phyloP scores from a whole-genome alignment of 2,888 invertebrate species.

The Agriopis marginaria region DNA sequence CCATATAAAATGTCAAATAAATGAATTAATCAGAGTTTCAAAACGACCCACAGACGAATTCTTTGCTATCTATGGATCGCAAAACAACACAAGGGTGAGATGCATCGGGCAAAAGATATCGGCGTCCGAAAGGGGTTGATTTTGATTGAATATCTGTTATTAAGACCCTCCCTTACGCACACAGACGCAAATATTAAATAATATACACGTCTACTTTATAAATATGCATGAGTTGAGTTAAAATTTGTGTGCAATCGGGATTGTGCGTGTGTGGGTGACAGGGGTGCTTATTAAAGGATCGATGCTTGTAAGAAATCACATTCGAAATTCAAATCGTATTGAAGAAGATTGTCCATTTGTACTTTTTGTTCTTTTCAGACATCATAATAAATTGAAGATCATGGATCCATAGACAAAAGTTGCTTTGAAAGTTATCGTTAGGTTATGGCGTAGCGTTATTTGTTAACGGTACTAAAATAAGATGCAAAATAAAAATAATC shows the following conservation, averaged over 20 bases:
- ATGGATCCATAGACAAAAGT: neutral
- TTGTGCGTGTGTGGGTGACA: constrained; percentile 52
- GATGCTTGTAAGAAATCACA: constrained; percentile 46
- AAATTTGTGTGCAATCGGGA: constrained; percentile 67
- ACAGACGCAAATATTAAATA: constrained; percentile 79
- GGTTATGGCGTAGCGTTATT: neutral
- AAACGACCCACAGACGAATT: constrained; percentile 31
- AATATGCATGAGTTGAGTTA: constrained; percentile 84
- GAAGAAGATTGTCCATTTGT: constrained; percentile 16
- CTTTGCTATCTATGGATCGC: constrained; percentile 44
- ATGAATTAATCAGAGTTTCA: constrained; percentile 3
- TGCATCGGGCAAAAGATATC: constrained; percentile 82
- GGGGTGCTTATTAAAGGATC: constrained; percentile 41
- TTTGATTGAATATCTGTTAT: constrained; percentile 87
- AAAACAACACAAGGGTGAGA: constrained; percentile 58
- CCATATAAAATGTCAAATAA: too few relatives aligned
- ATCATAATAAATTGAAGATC: neutral
- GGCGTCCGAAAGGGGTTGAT: constrained; percentile 82
- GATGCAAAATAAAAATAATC: neutral
- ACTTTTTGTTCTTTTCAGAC: neutral
- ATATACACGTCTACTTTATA: constrained; percentile 82
- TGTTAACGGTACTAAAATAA: neutral
- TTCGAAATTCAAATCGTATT: constrained; percentile 32
- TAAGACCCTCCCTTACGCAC: constrained; percentile 77
- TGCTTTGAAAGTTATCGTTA: neutral